phyloP scores from a whole-genome alignment of 2,113 vertebrate genomes.

The Rhizomys pruinosus region DNA sequence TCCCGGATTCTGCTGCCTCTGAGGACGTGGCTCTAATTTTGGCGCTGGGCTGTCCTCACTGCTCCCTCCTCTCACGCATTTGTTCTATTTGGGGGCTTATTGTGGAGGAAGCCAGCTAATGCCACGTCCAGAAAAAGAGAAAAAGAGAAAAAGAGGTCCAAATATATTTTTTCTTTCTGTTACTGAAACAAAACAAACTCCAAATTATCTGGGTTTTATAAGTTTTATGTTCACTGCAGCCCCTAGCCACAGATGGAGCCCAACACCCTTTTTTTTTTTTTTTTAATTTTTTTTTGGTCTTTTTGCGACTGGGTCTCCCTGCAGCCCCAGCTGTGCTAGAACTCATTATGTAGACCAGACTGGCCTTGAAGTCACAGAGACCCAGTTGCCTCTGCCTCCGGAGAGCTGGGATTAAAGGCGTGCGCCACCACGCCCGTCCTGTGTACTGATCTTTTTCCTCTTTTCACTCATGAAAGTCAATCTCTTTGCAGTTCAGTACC shows the following conservation, averaged over 20 bases:
- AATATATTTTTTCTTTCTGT: conserved; percentile 53
- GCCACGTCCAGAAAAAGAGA: conserved; percentile 17
- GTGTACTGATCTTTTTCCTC: neutral
- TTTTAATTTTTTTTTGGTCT: too few species aligned
- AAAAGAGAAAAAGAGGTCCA: neutral
- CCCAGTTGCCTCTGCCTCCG: too few species aligned
- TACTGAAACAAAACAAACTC: conserved; percentile 62
- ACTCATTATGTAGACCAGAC: too few species aligned
- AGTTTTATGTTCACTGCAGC: conserved; percentile 30
- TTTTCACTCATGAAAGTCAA: conserved; percentile 1
- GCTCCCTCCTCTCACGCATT: conserved; percentile 61
- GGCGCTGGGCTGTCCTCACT: conserved; percentile 65
- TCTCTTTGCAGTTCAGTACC: neutral
- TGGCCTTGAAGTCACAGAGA: too few species aligned
- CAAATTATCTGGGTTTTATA: conserved; percentile 56
- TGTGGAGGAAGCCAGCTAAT: conserved; percentile 73
- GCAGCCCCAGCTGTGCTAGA: too few species aligned
- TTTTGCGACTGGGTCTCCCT: too few species aligned
- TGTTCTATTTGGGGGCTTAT: conserved; percentile 73
- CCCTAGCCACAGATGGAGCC: neutral
- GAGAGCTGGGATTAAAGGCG: too few species aligned
- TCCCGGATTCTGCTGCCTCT: conserved; percentile 67
- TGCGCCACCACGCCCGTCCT: too few species aligned
- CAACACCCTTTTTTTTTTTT: too few species aligned
- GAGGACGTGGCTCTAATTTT: conserved; percentile 76